Evolutionary conservation across 1,140 invertebrate genomes (phyloP), one percentile per base, ranked within the genome.

Genomic region (Trichoplusia ni): DNA sequence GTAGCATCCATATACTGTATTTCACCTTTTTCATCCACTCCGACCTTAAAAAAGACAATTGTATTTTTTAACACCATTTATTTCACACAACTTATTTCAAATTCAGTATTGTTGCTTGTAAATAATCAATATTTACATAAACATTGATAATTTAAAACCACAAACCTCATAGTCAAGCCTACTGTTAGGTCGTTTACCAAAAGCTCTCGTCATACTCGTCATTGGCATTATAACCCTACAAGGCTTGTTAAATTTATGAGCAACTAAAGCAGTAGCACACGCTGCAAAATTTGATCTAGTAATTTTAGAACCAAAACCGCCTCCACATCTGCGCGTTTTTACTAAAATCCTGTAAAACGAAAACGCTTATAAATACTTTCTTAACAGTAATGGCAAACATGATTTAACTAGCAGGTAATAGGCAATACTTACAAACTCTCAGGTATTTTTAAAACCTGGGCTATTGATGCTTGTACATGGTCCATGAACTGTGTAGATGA

Each of bases 271-370:
- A 49, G 92, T 93, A 2, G 92, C 92, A 33, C 91, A 92, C 0
- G 92, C 88, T 8, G 91, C 75, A 11, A 91, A 75, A 11, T 84
- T 79, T 8, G 82, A 71, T 25, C 94, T 86, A 0, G 91, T 88
- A 37, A 93, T 92, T 79, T 95, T 94, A 38, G 90, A 83, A 25
- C 94, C 95, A 60, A 94, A 96, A 1, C 82, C 93, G 16, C 95
- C 95, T 1, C 95, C 95, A 2, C 95, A 68, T 63, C 94, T 85
- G 56, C 92, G 89, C 1, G 94, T 92, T 60, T 90, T 84, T 1
- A 95, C 71, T 56, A 94, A 92, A 8, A 95, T 91, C 33, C 93
- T 75, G 93, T 63, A 44, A 83, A n/a, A n/a, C n/a, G n/a, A n/a
- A n/a, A n/a, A n/a, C n/a, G n/a, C n/a, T n/a, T n/a, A n/a, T n/a